Base-by-base conservation (phyloP, 2,113 vertebrate species). In the Egretta garzetta region DNA sequence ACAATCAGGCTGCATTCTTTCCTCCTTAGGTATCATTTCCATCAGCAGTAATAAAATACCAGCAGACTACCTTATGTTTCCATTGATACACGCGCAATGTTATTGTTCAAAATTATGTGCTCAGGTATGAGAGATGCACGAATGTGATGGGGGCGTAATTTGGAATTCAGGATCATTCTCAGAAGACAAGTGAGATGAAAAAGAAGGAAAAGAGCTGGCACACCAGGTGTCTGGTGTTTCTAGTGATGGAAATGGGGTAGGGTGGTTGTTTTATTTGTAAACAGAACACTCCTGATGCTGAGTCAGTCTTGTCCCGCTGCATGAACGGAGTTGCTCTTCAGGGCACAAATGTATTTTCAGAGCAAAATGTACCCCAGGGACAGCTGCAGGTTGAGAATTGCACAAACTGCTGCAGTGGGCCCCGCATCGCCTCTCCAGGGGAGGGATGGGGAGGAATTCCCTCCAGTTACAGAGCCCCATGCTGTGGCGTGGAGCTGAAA, bases 341-440 rank as follows among this genome's bases (percentile, higher is more conserved):
- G 67, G 26, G 24, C 52, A 60, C 23, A 90, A 56, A 75, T 23
- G 33, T 14, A 35, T 13, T 72, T 60, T 27, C 59, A 72, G 60
- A n/a, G n/a, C 9, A 59, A 72, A 88, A 80, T 74, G 56, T 17
- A n/a, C 22, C 8, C 16, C 23, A 27, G 67, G 32, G 35, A 45
- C 2, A 3, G 27, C 19, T 86, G 49, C 1, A 4, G 47, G 26
- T 24, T 85, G 32, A 64, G 45, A 64, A 55, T 59, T 67, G 23
- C 18, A 59, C 20, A 19, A 9, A 64, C 5, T 47, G 33, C 49
- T 86, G 33, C 53, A 52, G 21, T 39, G 43, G 6, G 23, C 49
- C 17, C 6, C 2, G 1, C 4, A 2, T n/a, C 74, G 26, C 27
- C n/a, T 23, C 12, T 88, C 8, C 0, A 0, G 22, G 33, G 39